Percentiles rank a stretch among this genome's conserved stretches.
These are phyloP conservation scores for Hyles vespertilio DNA, from an alignment of 1,140 invertebrate genomes.

Conservation along the genomic window DNA sequence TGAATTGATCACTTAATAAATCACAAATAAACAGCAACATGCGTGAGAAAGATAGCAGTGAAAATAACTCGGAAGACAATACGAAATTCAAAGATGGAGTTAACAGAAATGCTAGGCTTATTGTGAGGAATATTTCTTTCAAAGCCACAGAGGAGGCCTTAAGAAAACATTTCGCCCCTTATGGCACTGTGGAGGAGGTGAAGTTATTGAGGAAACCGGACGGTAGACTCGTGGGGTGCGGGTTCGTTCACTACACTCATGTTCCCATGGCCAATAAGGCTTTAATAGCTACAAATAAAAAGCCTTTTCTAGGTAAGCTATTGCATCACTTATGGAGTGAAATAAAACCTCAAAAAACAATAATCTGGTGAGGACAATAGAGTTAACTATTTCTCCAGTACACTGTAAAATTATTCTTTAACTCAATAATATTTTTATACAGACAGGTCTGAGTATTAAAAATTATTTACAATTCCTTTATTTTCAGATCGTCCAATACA, in stretches of 20 bases:
- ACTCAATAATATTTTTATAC: too few relatives aligned
- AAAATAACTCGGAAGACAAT: constrained; percentile 23
- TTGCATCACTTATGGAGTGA: too few relatives aligned
- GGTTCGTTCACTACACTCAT: constrained; percentile 87
- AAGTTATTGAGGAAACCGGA: constrained; percentile 86
- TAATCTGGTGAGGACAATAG: too few relatives aligned
- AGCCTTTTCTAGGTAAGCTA: constrained; percentile 81
- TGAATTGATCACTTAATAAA: background rate
- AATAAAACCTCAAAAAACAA: too few relatives aligned
- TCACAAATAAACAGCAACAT: too few relatives aligned
- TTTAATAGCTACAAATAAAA: constrained; percentile 84
- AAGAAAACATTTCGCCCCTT: constrained; percentile 83
- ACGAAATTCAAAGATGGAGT: constrained; percentile 43
- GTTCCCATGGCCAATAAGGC: constrained; percentile 87
- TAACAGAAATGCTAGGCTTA: constrained; percentile 78
- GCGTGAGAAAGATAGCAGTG: constrained; percentile 29
- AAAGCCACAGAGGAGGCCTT: constrained; percentile 85
- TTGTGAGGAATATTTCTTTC: constrained; percentile 89
- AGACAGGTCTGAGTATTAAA: too few relatives aligned
- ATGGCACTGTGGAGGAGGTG: constrained; percentile 86
- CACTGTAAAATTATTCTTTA: too few relatives aligned
- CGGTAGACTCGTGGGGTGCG: constrained; percentile 89
- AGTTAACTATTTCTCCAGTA: too few relatives aligned
- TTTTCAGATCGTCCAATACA: constrained; percentile 48
- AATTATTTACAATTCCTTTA: background rate